Conservation (phyloP, 2,888 invertebrate genomes). For the Gonocerus acuteangulatus region DNA sequence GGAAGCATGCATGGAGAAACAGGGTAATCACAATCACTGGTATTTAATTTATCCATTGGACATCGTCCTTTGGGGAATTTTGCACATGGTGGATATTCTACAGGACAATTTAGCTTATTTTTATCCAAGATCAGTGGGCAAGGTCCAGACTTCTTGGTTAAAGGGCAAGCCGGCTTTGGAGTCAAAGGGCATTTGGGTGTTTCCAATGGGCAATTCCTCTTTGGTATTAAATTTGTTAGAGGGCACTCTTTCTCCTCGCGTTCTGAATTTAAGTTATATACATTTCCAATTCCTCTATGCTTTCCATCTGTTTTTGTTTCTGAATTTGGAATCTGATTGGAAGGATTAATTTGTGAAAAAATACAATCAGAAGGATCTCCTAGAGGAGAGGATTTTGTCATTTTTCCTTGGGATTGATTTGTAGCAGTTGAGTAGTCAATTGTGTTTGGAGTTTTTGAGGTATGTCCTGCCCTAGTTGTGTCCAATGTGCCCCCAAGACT, state of each 20-base stretch:
- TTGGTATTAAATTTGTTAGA: conserved; percentile 7
- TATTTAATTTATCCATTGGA: conserved; percentile 29
- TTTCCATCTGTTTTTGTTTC: background rate
- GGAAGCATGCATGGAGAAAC: conserved; percentile 30
- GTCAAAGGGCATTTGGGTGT: conserved; percentile 27
- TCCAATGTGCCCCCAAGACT: no score
- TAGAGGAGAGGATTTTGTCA: background rate
- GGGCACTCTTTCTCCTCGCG: background rate
- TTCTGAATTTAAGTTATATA: background rate
- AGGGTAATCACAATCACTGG: conserved; percentile 32
- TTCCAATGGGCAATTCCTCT: conserved; percentile 20
- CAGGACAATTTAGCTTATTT: conserved; percentile 25
- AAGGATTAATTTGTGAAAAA: background rate
- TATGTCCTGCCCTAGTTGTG: background rate
- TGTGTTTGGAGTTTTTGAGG: background rate
- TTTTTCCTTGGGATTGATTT: background rate
- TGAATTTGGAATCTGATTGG: no score
- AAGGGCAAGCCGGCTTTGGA: conserved; percentile 15
- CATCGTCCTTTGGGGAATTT: conserved; percentile 33
- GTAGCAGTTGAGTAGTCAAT: background rate
- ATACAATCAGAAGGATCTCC: background rate
- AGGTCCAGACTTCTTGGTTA: conserved; percentile 15
- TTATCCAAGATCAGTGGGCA: conserved; percentile 7
- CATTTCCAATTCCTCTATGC: background rate
- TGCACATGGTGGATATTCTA: conserved; percentile 22